These are phyloP conservation scores for Ellobius talpinus DNA, from an alignment of 2,113 vertebrate genomes.

Conservation along the genomic window DNA sequence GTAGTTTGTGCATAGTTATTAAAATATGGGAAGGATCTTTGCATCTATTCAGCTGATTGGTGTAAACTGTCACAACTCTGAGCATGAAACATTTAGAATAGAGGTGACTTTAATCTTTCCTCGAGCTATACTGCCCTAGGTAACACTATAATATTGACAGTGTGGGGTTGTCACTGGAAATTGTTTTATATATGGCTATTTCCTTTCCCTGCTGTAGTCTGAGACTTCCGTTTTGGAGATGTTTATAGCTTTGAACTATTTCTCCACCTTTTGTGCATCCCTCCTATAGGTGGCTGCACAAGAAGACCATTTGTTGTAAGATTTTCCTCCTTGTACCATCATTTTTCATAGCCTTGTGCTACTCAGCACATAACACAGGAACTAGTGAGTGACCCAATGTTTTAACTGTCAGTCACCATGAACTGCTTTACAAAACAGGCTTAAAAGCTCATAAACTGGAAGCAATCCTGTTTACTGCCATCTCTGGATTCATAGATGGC, in stretches of 20 bases:
- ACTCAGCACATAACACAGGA: constrained; percentile 77
- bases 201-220: constrained; percentile 44
- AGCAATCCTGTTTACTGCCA: constrained; percentile 85
- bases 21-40: neutral
- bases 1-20: neutral
- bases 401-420: constrained; percentile 83
- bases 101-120: neutral
- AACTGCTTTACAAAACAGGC: constrained; percentile 78
- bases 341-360: constrained; percentile 71
- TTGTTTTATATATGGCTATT: constrained; percentile 53
- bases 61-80: neutral
- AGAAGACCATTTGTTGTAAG: constrained; percentile 57
- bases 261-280: constrained; percentile 60
- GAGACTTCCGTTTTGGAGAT: constrained; percentile 28
- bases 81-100: neutral
- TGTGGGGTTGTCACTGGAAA: constrained; percentile 57
- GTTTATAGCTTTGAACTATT: constrained; percentile 71
- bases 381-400: constrained; percentile 70
- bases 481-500: constrained; percentile 83
- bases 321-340: constrained; percentile 54
- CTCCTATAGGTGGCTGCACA: constrained; percentile 9
- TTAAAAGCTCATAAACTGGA: constrained; percentile 85
- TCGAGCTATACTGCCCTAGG: neutral
- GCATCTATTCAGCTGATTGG: neutral
- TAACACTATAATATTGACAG: constrained; percentile 38